Evolutionary conservation across 2,113 vertebrate genomes (phyloP).

Genomic region (Panthera leo): DNA sequence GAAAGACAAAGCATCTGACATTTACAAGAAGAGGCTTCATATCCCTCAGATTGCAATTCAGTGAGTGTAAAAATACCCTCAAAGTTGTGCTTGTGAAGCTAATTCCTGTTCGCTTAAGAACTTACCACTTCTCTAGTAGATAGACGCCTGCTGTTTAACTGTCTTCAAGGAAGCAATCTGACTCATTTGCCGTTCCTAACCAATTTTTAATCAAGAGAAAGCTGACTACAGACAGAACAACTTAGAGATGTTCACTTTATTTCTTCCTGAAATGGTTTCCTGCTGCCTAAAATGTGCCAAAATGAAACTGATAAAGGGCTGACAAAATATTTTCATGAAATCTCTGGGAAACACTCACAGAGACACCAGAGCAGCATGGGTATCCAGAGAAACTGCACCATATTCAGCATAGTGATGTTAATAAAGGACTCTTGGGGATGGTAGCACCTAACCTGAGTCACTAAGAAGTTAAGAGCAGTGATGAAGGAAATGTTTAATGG

Average conservation of each 20-base stretch:
- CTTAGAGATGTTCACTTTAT: neutral
- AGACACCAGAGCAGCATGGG: neutral
- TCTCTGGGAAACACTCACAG: neutral
- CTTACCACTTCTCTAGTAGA: slow-evolving; percentile 59
- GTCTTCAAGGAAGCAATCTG: slow-evolving; percentile 23
- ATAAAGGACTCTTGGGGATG: neutral
- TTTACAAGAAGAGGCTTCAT: slow-evolving; percentile 52
- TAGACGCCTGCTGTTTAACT: slow-evolving; percentile 43
- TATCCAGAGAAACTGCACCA: neutral
- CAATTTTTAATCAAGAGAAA: slow-evolving; percentile 62
- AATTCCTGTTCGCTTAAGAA: slow-evolving; percentile 72
- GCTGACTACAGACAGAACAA: neutral
- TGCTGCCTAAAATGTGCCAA: neutral
- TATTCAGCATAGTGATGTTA: neutral
- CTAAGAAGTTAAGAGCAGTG: neutral
- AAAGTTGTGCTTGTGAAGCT: slow-evolving; percentile 51
- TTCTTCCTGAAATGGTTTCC: slow-evolving; percentile 14
- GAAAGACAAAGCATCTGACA: slow-evolving; percentile 56
- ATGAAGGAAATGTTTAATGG: neutral
- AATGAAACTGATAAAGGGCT: neutral
- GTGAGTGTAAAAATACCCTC: slow-evolving; percentile 66
- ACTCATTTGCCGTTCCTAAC: slow-evolving; percentile 50
- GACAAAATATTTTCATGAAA: slow-evolving; percentile 31
- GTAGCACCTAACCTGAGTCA: neutral
- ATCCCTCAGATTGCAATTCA: slow-evolving; percentile 65